Base-by-base conservation (phyloP, 2,888 invertebrate species). In the Corbicula japonica region DNA sequence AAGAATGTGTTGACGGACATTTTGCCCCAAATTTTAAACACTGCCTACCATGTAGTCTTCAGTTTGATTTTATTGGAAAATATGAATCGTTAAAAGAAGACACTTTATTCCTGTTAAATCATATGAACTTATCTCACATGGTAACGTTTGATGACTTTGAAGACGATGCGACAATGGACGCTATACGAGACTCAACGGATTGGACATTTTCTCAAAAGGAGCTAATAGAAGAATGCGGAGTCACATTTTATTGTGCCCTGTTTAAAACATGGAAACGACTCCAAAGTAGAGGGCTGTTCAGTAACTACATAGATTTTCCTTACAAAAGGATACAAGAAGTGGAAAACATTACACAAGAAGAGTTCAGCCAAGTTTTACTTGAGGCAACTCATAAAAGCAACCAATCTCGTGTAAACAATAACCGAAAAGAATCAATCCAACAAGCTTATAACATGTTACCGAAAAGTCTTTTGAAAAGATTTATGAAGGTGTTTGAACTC, bases 1-100 rank as follows among this genome's bases (percentile, higher is more conserved):
- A 80, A 8, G 23, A 28, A 0, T 74, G 73, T 21, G 23, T 83
- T 23, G 80, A 87, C 35, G 80, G 77, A 2, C 87, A 87, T 77
- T 87, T 86, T 74, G 54, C 74, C 28, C 80, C 84, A 1, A 84
- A 80, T 63, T 83, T 70, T 28, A 82, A 82, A 28, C 86, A 86
- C 30, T 87, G 87, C 44, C 50, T 80, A 3, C 87, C 86, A 5
- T 87, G 87, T 68, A 50, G 63, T 8, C 48, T 86, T 10, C 61
- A 60, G 23, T 86, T 77, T 41, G 80, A 85, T 46, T 77, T 79
- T 15, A 86, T 87, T 12, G 87, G 86, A 3, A 85, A 85, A 58
- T 83, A 85, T 52, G 87, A 87, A 61, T 68, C 81, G 1, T 61
- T 86, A 10, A 68, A 76, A 54, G 79, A 85, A 58, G 87, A 87